Evolutionary conservation across 2,797 vertebrate species (phyloP).

Genomic region (Sylvia borin): DNA sequence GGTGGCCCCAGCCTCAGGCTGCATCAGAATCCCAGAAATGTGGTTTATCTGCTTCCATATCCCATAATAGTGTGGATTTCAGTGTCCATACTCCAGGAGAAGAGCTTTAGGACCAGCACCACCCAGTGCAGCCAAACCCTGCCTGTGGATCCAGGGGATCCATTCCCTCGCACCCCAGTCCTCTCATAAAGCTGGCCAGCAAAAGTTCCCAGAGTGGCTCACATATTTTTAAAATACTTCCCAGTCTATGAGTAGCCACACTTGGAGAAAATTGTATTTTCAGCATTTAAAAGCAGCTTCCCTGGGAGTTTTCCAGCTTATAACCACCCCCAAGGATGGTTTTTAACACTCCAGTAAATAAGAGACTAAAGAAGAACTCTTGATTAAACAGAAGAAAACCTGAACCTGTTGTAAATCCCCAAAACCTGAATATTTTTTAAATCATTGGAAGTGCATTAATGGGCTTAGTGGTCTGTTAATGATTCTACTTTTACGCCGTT

Average conservation of each 20-base stretch:
- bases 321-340: background rate
- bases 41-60: background rate
- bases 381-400: background rate
- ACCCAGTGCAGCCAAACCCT: background rate
- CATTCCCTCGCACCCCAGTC: background rate
- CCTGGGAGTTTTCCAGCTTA: background rate
- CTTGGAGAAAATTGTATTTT: fast-evolving
- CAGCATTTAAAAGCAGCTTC: background rate
- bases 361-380: background rate
- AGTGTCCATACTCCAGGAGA: background rate
- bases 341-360: background rate
- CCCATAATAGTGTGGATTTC: background rate
- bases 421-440: background rate
- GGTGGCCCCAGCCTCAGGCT: background rate
- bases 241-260: background rate
- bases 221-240: background rate
- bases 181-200: background rate
- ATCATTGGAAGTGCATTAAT: background rate
- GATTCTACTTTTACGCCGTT: background rate
- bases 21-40: background rate
- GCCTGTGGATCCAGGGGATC: fast-evolving
- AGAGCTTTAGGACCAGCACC: background rate
- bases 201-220: background rate
- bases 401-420: background rate
- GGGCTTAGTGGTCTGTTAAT: background rate